A percentile compares a stretch with the other conserved stretches of the same genome.
Evolutionary conservation across 2,888 invertebrate species (phyloP).

Genomic region (Drosophila macrothrix): DNA sequence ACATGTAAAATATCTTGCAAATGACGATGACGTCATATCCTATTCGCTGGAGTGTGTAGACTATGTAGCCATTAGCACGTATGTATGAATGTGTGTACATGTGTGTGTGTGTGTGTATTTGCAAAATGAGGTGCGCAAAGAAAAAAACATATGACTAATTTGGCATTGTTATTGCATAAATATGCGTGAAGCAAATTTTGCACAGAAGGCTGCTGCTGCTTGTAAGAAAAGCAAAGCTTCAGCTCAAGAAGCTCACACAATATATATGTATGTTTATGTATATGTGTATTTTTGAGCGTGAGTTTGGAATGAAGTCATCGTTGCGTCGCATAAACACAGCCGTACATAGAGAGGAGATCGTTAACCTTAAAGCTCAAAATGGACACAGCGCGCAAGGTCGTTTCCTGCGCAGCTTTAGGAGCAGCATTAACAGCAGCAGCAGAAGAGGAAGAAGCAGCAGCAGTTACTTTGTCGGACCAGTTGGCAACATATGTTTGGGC

Average conservation of each 20-base stretch:
- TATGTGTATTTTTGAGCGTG: slow-evolving; percentile 29
- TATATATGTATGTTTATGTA: slow-evolving; percentile 2
- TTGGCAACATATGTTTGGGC: slow-evolving; percentile 61
- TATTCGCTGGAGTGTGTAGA: slow-evolving; percentile 48
- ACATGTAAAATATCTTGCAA: slow-evolving; percentile 38
- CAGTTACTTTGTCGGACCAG: slow-evolving; percentile 20
- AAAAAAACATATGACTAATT: slow-evolving; percentile 71
- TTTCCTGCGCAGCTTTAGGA: slow-evolving; percentile 60
- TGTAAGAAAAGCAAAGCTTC: slow-evolving; percentile 47
- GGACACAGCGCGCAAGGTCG: slow-evolving; percentile 83
- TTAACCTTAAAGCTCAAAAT: slow-evolving; percentile 84
- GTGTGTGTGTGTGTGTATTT: slow-evolving; percentile 3
- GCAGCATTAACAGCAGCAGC: slow-evolving; percentile 9
- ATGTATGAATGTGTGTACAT: slow-evolving; percentile 6
- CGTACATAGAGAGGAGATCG: slow-evolving; percentile 82
- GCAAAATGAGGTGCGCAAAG: slow-evolving; percentile 46
- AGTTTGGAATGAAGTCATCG: slow-evolving; percentile 74
- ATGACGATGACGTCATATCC: slow-evolving; percentile 82
- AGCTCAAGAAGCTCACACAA: slow-evolving; percentile 49
- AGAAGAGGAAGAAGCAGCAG: neutral
- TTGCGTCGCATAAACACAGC: slow-evolving; percentile 42
- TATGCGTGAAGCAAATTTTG: slow-evolving; percentile 43
- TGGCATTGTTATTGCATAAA: slow-evolving; percentile 76
- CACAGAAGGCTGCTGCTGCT: slow-evolving; percentile 21
- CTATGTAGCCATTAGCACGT: slow-evolving; percentile 67